Evolutionary conservation across 2,888 invertebrate species (phyloP), one percentile per base, ranked within the genome.

Genomic region (Coleophora deauratella): DNA sequence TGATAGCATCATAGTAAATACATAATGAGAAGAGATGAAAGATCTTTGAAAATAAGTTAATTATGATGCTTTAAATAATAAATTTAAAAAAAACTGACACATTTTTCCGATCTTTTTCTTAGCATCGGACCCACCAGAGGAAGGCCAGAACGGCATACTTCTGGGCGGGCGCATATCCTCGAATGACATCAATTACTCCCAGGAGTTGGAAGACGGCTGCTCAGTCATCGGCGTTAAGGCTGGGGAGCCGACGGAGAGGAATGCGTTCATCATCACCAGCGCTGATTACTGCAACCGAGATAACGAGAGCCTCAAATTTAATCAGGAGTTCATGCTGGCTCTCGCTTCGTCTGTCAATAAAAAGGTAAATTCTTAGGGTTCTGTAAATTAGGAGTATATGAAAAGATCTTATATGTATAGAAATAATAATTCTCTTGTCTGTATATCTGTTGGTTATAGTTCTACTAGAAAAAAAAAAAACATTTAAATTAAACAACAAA

Each of bases 271-370:
- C 3, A 65, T 85, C 36, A 68, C 75, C 4, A 85, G 80, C 41
- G 72, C 77, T 15, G 85, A 84, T 47, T 80, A 82, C 50, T 82
- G 82, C 45, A 57, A 81, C 31, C 59, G 82, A 10, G 67, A 72
- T 9, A 68, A 69, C 2, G 85, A 84, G 56, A 39, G 49, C 1
- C 53, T 85, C 27, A 84, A 82, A 49, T 84, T 72, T 49, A 74
- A 82, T 43, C 85, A 85, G 51, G 82, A 84, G 48, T 84, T 85
- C 47, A 61, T 84, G 33, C 55, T 85, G 2, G 68, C 72, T 10
- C 52, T 82, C 1, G 65, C 73, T 2, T 73, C 75, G 10, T 80
- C 82, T 14, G 43, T 72, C 10, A 55, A 55, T 10, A 57, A 53
- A 4, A 74, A 61, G n/a, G 12, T 9, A 12, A 28, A 28, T 12